Base-by-base conservation (phyloP, 2,888 invertebrate species). In the Saturnia japonica region DNA sequence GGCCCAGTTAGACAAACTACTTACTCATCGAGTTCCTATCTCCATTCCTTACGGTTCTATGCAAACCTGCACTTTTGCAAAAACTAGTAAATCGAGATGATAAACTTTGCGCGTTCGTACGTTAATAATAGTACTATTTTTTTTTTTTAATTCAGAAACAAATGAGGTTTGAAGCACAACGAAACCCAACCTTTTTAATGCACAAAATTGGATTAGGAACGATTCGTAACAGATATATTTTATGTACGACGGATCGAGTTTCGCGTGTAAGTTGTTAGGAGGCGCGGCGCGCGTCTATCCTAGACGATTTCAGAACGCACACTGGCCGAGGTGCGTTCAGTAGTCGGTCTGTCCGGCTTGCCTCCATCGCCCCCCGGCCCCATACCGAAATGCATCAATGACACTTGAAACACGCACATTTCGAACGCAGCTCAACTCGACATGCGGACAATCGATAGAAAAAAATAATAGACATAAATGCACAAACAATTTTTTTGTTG, bases 361-460 rank as follows among this genome's bases (percentile, higher is more conserved):
- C 83, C 85, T 83, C 79, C 87, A 82, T 80, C 74, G 74, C 85
- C 80, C 80, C 91, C 88, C 85, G 80, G 82, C 82, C 91, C 88
- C 92, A 92, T 83, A 89, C 91, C 91, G 89, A 93, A 91, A 91
- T 93, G 94, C 94, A 93, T 93, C 93, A 93, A 92, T 93, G 93
- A 91, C 91, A 93, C 90, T 90, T 84, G 84, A 88, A 88, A 91
- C 89, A 89, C 93, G 91, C 93, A 91, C 91, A 91, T 89, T 89
- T 86, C 85, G 85, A 86, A 85, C 87, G 85, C 84, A 81, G 77
- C 82, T 79, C 78, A 79, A 60, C 28, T 81, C 83, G 82, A 83
- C 54, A 54, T 54, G 86, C 84, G 86, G 85, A 85, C 85, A 88
- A 89, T 88, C 88, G 86, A 89, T 89, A 85, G 78, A 83, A 82